These are phyloP conservation scores for Gracilinanus agilis DNA, from an alignment of 2,113 vertebrate species.

Conservation along the genomic window DNA sequence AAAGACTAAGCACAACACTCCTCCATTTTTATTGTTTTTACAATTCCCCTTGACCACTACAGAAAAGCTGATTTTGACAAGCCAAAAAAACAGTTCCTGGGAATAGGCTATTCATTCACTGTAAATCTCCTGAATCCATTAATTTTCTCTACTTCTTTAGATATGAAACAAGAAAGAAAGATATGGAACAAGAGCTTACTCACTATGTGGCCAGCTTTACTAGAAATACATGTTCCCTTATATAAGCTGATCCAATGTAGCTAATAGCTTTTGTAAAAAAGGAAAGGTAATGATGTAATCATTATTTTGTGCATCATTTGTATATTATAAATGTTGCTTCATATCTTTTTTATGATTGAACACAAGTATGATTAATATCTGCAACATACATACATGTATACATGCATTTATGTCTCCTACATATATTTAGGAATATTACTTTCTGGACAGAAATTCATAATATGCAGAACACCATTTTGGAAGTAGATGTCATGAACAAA, in stretches of 20 bases:
- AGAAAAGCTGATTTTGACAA: slow-evolving; percentile 63
- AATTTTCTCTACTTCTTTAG: slow-evolving; percentile 61
- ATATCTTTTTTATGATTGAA: background rate
- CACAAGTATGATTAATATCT: background rate
- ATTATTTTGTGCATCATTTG: slow-evolving; percentile 36
- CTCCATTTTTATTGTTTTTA: slow-evolving; percentile 44
- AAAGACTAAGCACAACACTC: slow-evolving; percentile 47
- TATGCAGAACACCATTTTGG: background rate
- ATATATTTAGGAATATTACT: background rate
- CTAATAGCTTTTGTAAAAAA: slow-evolving; percentile 28
- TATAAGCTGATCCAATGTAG: slow-evolving; percentile 49
- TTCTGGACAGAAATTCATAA: background rate
- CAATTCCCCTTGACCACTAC: background rate
- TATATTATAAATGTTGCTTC: background rate
- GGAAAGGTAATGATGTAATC: slow-evolving; percentile 48
- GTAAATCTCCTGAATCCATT: slow-evolving; percentile 7
- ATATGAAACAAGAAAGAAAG: slow-evolving; percentile 59
- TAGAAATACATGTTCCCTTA: slow-evolving; percentile 41
- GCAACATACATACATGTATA: background rate
- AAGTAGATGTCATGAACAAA: background rate
- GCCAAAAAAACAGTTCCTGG: slow-evolving; percentile 54
- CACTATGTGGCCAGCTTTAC: slow-evolving; percentile 42
- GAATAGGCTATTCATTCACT: slow-evolving; percentile 37
- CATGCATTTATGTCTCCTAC: background rate
- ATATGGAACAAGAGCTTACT: slow-evolving; percentile 53